Conservation (phyloP, 2,888 invertebrate genomes). For the Eustalomyia histrio region DNA sequence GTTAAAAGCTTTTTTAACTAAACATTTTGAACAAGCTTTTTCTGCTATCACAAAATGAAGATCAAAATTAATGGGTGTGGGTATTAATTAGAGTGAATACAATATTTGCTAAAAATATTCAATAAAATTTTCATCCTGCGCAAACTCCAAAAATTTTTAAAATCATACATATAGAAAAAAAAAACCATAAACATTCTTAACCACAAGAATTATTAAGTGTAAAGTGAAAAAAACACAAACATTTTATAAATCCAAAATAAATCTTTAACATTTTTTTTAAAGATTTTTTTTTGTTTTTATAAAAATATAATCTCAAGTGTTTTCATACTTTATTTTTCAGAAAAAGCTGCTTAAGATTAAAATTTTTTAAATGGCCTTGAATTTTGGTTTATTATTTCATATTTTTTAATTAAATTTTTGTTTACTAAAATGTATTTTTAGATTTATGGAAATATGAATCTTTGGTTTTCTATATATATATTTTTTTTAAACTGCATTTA, state of each 20-base stretch:
- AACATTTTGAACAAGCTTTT: slow-evolving; percentile 4
- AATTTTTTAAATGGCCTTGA: slow-evolving; percentile 39
- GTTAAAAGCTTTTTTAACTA: slow-evolving; percentile 43
- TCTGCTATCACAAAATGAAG: not conserved
- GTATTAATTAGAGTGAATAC: slow-evolving; percentile 52
- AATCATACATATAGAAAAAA: not conserved
- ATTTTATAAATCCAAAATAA: not conserved
- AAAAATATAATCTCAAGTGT: slow-evolving; percentile 21
- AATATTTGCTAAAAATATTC: not conserved
- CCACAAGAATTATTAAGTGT: not conserved
- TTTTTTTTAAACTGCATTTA: not conserved
- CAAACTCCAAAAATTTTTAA: slow-evolving; percentile 57
- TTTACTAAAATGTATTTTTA: slow-evolving; percentile 26
- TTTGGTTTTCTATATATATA: not conserved
- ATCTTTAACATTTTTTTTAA: not conserved
- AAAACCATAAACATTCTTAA: slow-evolving; percentile 51
- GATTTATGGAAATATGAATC: slow-evolving; percentile 37
- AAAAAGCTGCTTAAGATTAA: slow-evolving; percentile 4
- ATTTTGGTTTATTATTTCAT: slow-evolving; percentile 35
- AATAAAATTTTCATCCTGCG: slow-evolving; percentile 44
- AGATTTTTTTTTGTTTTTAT: not conserved
- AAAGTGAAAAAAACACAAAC: not conserved
- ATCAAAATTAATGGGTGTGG: slow-evolving; percentile 53
- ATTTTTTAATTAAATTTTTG: slow-evolving; percentile 8
- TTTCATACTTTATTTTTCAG: not conserved